Evolutionary conservation across 2,797 vertebrate species (phyloP), one percentile per base, ranked within the genome.

Genomic region (Moxostoma hubbsi): DNA sequence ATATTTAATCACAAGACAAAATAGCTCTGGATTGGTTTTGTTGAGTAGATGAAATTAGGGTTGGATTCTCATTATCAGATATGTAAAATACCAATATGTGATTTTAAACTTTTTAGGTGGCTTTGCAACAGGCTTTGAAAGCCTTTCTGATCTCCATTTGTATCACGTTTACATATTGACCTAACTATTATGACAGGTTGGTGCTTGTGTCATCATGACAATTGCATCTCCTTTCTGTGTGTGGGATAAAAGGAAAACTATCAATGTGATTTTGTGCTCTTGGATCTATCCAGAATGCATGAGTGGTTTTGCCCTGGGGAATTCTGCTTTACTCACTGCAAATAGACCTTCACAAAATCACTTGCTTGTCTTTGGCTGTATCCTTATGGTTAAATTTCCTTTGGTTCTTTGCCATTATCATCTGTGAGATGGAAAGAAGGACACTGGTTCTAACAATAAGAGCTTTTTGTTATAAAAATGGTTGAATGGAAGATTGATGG

Each of bases 281-380:
- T 73, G 76, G 76, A 77, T 81, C 59, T 71, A 13, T 70, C 49
- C 24, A 47, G 80, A 64, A 75, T 59, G 77, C 81, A 54, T 81
- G 76, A 65, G 43, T 67, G 66, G 51, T 73, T 79, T 81, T 61
- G 45, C 76, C 73, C 68, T 46, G 9, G 18, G 72, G 63, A 61
- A 81, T 81, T 81, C 83, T 81, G 83, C 83, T 79, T 79, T 76
- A 79, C n/a, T 72, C 77, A 68, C 63, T 73, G 36, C 66, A 69
- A 77, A 77, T 78, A 53, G 70, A 74, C 51, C 75, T 73, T 54
- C 57, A 79, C 75, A 74, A 50, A 70, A 79, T 51, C 66, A 8
- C 65, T 65, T 55, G 71, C 67, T 62, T 79, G 64, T 55, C 16
- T 82, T 12, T 63, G 63, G 11, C 15, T 55, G 67, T 46, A 67